Conservation (phyloP, 1,140 invertebrate genomes). For the Drosophila biarmipes region DNA sequence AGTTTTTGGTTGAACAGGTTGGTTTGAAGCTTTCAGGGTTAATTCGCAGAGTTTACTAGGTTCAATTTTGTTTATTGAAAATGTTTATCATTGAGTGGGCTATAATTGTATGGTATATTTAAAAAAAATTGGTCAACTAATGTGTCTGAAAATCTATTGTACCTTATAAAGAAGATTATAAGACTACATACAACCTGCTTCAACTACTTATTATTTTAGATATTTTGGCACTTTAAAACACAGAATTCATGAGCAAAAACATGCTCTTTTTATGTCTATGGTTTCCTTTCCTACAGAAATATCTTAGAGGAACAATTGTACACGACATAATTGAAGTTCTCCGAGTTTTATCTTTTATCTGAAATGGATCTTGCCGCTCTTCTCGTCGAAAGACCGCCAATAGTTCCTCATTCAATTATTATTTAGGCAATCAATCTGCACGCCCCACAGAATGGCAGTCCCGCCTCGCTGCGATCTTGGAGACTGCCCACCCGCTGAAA, state of each 20-base stretch:
- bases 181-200: no score
- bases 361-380: constrained; percentile 13
- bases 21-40: neutral
- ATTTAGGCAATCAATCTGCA: constrained; percentile 28
- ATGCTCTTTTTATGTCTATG: no score
- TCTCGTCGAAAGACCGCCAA: neutral
- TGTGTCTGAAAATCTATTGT: no score
- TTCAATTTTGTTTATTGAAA: neutral
- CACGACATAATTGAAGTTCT: neutral
- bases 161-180: no score
- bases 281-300: no score
- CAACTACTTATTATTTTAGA: no score
- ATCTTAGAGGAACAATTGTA: neutral
- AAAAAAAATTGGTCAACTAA: no score
- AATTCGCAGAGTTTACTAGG: neutral
- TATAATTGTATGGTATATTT: no score
- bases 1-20: neutral
- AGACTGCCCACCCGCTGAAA: constrained; percentile 36
- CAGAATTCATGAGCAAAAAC: no score
- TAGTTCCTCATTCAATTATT: constrained; percentile 36
- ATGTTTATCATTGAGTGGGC: no score
- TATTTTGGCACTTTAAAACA: no score
- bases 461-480: constrained; percentile 15
- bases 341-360: neutral
- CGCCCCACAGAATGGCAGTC: constrained; percentile 4